Base-by-base conservation (phyloP, 2,797 vertebrate genomes). In the Phataginus tetradactyla region DNA sequence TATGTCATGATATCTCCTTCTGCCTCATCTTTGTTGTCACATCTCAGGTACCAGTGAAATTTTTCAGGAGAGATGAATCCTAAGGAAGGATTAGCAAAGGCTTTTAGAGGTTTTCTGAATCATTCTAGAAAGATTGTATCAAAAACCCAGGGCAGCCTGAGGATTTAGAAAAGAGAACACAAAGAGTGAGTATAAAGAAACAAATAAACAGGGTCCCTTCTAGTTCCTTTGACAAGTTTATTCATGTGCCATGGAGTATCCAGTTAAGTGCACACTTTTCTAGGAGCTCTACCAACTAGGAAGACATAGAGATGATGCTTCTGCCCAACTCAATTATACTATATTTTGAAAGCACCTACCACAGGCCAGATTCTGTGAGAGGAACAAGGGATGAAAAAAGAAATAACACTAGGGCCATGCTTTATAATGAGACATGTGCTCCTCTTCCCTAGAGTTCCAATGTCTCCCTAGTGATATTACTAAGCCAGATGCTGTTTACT, bases 401-500 rank as follows among this genome's bases (percentile, higher is more conserved):
- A 53, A n/a, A 45, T 8, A 39, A 66, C n/a, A 39, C 18, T 42
- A 95, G 37, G 29, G 8, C 17, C 55, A 49, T 34, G 14, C 37
- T 42, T 25, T 29, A 14, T 71, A 51, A 55, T 37, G 34, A 86
- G 27, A 78, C 23, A 27, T 25, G 25, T 3, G 12, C 27, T 91
- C 78, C 57, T 63, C 74, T 37, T 92, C 72, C 90, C 51, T 88
- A 57, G 66, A 93, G 87, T 66, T 79, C 4, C 42, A 84, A 10
- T 34, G 39, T 79, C 71, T 91, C 55, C 61, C 66, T 18, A 0
- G 64, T 68, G 83, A 39, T 34, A n/a, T 91, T 89, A 92, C 74
- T 61, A 83, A 97, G 78, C 74, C 90, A 92, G 88, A 93, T 94
- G 86, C 86, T 91, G 61, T 89, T 95, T 75, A 92, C 68, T 66